Base-by-base conservation (phyloP, 1,140 invertebrate genomes). In the Scaptomyza pallida region DNA sequence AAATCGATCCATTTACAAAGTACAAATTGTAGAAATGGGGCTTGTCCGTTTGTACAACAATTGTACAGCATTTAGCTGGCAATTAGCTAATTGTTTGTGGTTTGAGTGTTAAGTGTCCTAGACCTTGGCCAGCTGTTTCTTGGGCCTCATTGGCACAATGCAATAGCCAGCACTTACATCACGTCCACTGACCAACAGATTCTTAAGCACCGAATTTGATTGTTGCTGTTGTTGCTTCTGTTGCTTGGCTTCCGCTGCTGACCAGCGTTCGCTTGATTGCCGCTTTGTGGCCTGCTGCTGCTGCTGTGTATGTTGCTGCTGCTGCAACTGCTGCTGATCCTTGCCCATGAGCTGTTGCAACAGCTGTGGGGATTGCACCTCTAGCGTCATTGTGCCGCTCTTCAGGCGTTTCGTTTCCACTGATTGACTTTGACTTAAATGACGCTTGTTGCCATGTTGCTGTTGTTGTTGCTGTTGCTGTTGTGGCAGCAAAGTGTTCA, bases 151-250 rank as follows among this genome's bases (percentile, higher is more conserved):
- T 75, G 95, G 95, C 78, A 95, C 94, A 90, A 96, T 93, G 92
- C 96, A 97, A 92, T 98, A 98, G 73, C 97, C 97, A 73, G 96
- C 96, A 93, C 95, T 95, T 91, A 97, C 95, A 92, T 98, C 97
- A 93, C 96, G 96, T 86, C 97, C 97, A 93, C 96, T 97, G 91
- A 97, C 96, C 92, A 98, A 93, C 61, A 98, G 93, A 92, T 98
- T 98, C 95, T 97, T 97, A 69, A 98, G 93, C 79, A 98, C 97
- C 62, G 92, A 90, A 70, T 92, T 77, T 56, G 79, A 89, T 52
- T 85, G 83, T 60, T 76, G 72, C 6, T 76, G 68, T n/a, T 79
- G 65, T n/a, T 33, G 75, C 37, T 62, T 65, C 63, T 47, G 60
- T 15, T 56, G 62, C 44, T 75, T 65, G n/a, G 51, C 48, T 3